Base-by-base conservation (phyloP, 1,140 invertebrate species). In the Drosophila rhopaloa region DNA sequence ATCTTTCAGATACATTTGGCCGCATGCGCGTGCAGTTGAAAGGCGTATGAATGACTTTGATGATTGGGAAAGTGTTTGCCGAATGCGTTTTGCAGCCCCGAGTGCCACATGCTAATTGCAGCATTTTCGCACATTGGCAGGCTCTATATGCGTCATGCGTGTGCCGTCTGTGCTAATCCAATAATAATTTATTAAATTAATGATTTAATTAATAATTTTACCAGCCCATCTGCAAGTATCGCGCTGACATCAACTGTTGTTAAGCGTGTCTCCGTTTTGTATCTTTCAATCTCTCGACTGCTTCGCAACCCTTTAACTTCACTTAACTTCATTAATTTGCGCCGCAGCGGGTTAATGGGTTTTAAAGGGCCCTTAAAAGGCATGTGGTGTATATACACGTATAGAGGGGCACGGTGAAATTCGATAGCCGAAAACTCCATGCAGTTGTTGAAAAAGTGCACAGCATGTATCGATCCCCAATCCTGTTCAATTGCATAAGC, bases 41-140 rank as follows among this genome's bases (percentile, higher is more conserved):
- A 86, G 78, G 65, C 76, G 38, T 83, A 77, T 86, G 83, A 83
- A 88, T 89, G 83, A 88, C 79, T 86, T 89, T 89, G 83, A 86
- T 86, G 83, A 86, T 83, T 86, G 84, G 83, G 83, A 86, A 86
- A 86, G 82, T 86, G 82, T 88, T 88, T 86, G 80, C 73, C 73
- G 72, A 80, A 79, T 61, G 76, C 65, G 46, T 57, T 75, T 71
- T 68, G 47, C 29, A 27, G 35, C 29, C 29, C 35, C 14, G 10
- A 50, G 19, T 62, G 76, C 58, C 35, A 48, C 75, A 76, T 81
- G 79, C 78, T 77, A 81, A 81, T 81, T 80, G 80, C 81, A 16
- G 66, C 56, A 72, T 56, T 79, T 79, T 79, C 76, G 76, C 76
- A 79, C 76, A 48, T 59, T 54, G 60, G 35, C 59, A 61, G 56